Percentiles rank a stretch among this genome's conserved stretches.
Conservation (phyloP, 2,113 vertebrate genomes). For the Bucco capensis region DNA sequence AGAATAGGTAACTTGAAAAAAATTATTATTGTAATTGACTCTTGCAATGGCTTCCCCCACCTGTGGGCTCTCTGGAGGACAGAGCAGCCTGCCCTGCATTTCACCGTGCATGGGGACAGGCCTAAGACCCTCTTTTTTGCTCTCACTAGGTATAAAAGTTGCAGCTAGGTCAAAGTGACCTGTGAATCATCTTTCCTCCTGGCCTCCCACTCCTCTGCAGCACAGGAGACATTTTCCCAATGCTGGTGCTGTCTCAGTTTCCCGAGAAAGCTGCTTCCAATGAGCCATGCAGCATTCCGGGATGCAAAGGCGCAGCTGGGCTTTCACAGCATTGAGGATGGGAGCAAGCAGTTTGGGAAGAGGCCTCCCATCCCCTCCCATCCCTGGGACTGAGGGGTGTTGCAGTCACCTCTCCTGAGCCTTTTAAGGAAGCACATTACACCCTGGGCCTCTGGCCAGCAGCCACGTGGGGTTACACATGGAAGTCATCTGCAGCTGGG, state of each 20-base stretch:
- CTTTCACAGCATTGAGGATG: rapidly evolving
- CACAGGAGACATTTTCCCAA: not conserved
- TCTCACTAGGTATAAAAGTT: not conserved
- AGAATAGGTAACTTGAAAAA: not conserved
- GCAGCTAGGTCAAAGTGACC: not conserved
- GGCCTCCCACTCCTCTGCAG: not conserved
- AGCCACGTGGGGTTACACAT: not conserved
- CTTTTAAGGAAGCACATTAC: slow-evolving; percentile 55
- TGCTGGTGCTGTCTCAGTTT: rapidly evolving
- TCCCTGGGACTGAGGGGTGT: not conserved
- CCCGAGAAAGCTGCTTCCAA: not conserved
- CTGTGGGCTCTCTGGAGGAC: rapidly evolving
- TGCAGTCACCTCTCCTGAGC: not conserved
- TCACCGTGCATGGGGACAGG: rapidly evolving
- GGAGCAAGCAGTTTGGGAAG: not conserved
- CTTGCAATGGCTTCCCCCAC: not conserved
- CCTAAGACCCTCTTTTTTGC: not conserved
- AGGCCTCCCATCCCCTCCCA: too few relatives aligned
- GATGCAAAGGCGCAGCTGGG: rapidly evolving
- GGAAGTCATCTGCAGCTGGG: slow-evolving; percentile 31
- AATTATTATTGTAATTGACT: not conserved
- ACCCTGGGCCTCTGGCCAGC: not conserved
- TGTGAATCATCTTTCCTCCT: not conserved
- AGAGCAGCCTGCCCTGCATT: not conserved
- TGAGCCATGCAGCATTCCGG: rapidly evolving